Base-by-base conservation (phyloP, 2,113 vertebrate genomes). In the Dissostichus mawsoni region DNA sequence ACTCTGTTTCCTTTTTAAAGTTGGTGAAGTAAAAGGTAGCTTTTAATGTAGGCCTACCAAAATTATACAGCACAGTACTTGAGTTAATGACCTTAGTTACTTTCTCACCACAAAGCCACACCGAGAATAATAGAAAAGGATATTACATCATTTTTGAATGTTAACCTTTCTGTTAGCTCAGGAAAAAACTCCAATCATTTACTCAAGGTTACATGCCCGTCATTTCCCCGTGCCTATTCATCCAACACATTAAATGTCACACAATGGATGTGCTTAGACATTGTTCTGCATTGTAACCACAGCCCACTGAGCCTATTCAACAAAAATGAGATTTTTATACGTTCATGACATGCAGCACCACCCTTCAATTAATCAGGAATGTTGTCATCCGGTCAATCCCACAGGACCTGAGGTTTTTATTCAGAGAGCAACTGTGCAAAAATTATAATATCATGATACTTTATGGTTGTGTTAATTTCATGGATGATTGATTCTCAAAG, bases 381-480 rank as follows among this genome's bases (percentile, higher is more conserved):
- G 80, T 63, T 65, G 56, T 53, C 14, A 1, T 69, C 23, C 48
- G 11, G 51, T 66, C 44, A 57, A 44, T 78, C 63, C 52, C n/a
- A 44, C 4, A 4, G 76, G 56, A 80, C 16, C 29, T 2, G 2
- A 2, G 10, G 20, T 80, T 81, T 51, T 18, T 70, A 85, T 74
- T 72, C 82, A 82, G 29, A 62, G 70, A 76, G 72, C 36, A 59
- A 53, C 75, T 59, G 48, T 56, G 63, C 66, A 86, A 61, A 79
- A 83, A 84, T 76, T 55, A 67, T 44, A 68, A 81, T 66, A 81
- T 70, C 67, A 84, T 76, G 59, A 69, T 72, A 69, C 62, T 65
- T 84, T 76, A 76, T 80, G 78, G 61, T 73, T 80, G 52, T 89
- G 85, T 91, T 92, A 72, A 86, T 92, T 94, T 93, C 87, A 91